Conservation (phyloP, 1,140 invertebrate genomes). For the Calliopsis andreniformis region DNA sequence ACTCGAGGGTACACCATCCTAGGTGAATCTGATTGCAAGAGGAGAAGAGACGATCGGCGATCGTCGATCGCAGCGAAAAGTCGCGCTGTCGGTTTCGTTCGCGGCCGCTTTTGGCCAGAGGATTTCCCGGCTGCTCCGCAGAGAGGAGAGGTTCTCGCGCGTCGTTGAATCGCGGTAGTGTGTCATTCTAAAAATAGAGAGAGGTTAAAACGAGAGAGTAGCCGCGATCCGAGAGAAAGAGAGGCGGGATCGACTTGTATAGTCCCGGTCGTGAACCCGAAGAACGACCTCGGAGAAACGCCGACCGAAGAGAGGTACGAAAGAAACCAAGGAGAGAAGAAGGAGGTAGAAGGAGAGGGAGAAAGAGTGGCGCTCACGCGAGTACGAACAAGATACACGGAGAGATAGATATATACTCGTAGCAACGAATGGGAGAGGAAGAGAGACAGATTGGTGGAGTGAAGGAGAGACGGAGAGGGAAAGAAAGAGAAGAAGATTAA, state of each 20-base stretch:
- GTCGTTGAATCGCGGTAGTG: slow-evolving; percentile 77
- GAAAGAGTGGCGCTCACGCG: slow-evolving; percentile 3
- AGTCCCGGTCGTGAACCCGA: slow-evolving; percentile 76
- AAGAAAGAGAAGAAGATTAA: slow-evolving; percentile 52
- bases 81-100: slow-evolving; percentile 49
- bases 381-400: slow-evolving; percentile 12
- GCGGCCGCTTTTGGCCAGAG: slow-evolving; percentile 69
- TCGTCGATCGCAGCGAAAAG: too few species aligned
- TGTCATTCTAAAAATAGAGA: slow-evolving; percentile 81
- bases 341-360: slow-evolving; percentile 22
- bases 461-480: background rate
- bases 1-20: too few species aligned
- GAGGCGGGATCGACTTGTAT: slow-evolving; percentile 57
- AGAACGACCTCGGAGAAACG: slow-evolving; percentile 67
- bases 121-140: slow-evolving; percentile 61
- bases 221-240: slow-evolving; percentile 42
- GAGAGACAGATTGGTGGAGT: too few species aligned
- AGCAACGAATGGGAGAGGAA: slow-evolving; percentile 14
- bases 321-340: slow-evolving; percentile 6
- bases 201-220: slow-evolving; percentile 67
- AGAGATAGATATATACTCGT: slow-evolving; percentile 8
- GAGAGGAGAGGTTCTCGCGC: slow-evolving; percentile 64
- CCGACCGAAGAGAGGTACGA: slow-evolving; percentile 41
- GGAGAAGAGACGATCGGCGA: too few species aligned
- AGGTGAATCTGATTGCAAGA: too few species aligned